Percentiles rank a stretch among this genome's conserved stretches.
phyloP scores from a whole-genome alignment of 2,113 vertebrate species.

The Rattus rattus region DNA sequence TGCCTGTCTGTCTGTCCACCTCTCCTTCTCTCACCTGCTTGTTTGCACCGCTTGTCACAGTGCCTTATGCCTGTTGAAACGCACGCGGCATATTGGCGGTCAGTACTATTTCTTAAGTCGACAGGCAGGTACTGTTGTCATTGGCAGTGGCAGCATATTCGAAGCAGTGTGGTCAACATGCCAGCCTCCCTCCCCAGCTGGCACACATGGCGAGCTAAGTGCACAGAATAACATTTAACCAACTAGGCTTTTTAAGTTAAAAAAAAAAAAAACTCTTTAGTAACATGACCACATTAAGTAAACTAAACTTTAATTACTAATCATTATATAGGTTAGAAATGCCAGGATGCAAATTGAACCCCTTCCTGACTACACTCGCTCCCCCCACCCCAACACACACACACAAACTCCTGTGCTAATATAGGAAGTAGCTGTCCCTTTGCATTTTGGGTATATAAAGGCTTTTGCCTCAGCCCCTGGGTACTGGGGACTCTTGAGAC shows the following conservation, averaged over 20 bases:
- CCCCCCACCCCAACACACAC: not conserved
- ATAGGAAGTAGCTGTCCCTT: not conserved
- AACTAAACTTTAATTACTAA: not conserved
- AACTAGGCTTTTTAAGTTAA: not conserved
- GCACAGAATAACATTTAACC: not conserved
- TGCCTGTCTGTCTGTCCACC: not conserved
- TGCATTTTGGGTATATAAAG: not conserved
- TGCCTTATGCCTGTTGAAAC: not conserved
- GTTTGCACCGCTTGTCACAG: rapidly evolving
- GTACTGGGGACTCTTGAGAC: not conserved
- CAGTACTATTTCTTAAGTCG: not conserved
- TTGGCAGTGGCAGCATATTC: not conserved
- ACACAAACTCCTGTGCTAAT: not conserved
- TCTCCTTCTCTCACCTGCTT: not conserved
- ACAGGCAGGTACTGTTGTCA: not conserved
- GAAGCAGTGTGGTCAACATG: not conserved
- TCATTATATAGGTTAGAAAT: not conserved
- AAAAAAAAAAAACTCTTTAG: not conserved
- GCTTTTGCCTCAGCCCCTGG: not conserved
- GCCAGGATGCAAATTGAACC: not conserved
- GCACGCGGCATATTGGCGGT: rapidly evolving
- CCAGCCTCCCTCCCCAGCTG: not conserved
- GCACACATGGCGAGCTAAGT: not conserved
- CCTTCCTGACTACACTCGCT: not conserved
- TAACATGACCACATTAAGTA: not conserved